Conservation (phyloP, 92 coral and sea anemone genomes). For the Parazoanthus swiftii region DNA sequence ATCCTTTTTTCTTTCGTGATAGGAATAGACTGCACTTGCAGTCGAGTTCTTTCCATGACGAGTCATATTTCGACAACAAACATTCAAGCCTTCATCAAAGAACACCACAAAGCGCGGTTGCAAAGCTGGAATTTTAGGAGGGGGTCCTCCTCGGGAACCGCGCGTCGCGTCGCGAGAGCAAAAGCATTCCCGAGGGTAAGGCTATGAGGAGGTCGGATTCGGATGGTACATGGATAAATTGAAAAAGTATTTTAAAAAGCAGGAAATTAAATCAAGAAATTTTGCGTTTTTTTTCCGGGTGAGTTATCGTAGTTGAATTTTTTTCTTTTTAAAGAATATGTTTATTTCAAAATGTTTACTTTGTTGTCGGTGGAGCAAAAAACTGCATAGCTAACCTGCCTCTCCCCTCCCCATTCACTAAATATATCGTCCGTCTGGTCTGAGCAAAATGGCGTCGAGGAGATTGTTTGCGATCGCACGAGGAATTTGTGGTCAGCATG, state of each 20-base stretch:
- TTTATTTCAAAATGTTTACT: too few relatives aligned
- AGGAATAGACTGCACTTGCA: slow-evolving; percentile 92
- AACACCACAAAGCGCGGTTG: not conserved
- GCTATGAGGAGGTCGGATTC: too few relatives aligned
- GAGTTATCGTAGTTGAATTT: too few relatives aligned
- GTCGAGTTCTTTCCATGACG: slow-evolving; percentile 96
- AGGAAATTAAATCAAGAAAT: too few relatives aligned
- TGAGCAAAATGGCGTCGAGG: slow-evolving; percentile 75
- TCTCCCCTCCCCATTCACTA: slow-evolving; percentile 37
- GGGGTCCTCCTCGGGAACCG: not conserved
- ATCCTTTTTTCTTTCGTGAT: slow-evolving; percentile 92
- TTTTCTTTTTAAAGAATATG: too few relatives aligned
- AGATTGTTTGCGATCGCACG: slow-evolving; percentile 69
- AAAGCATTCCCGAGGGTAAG: too few relatives aligned
- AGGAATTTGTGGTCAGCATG: slow-evolving; percentile 61
- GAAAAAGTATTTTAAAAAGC: too few relatives aligned
- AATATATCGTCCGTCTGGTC: not conserved
- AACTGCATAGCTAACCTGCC: not conserved
- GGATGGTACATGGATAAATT: too few relatives aligned
- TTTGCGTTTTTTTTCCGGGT: too few relatives aligned
- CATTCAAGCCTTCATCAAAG: not conserved
- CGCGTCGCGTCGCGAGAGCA: too few relatives aligned
- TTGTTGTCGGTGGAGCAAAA: too few relatives aligned
- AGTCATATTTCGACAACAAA: slow-evolving; percentile 60
- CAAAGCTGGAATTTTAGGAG: not conserved